Evolutionary conservation across 2,113 vertebrate species (phyloP).

Genomic region (Psilopogon haemacephalus): DNA sequence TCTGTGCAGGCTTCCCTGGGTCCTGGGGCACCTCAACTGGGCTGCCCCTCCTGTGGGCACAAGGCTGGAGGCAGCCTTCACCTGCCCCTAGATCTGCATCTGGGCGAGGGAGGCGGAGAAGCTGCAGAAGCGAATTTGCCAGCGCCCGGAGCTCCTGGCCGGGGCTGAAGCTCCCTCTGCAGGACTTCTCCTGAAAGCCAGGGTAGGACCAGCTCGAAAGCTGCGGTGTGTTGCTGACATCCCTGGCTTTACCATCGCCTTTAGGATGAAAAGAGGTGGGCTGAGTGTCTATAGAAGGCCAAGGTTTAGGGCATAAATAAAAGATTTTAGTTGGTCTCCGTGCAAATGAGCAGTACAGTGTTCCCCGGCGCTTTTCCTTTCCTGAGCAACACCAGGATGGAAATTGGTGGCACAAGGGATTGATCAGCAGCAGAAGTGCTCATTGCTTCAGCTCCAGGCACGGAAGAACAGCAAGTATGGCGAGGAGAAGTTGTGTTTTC

Average conservation of each 20-base stretch:
- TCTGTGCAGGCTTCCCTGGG: background rate
- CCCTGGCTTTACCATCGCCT: accelerated
- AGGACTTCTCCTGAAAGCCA: background rate
- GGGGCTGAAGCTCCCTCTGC: conserved; percentile 16
- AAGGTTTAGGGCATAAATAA: background rate
- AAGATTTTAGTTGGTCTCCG: background rate
- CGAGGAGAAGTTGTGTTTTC: background rate
- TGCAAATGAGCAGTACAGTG: background rate
- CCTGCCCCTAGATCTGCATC: background rate
- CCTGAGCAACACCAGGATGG: background rate
- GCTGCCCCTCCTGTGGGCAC: background rate
- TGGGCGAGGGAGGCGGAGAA: background rate
- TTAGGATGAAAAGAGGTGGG: background rate
- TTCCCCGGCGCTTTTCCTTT: background rate
- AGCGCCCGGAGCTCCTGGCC: background rate
- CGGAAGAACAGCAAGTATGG: background rate
- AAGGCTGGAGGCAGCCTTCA: background rate
- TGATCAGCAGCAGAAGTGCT: background rate
- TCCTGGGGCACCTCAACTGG: background rate
- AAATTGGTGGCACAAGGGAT: background rate
- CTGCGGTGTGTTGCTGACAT: background rate
- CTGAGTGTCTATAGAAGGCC: background rate
- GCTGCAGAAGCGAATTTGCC: background rate
- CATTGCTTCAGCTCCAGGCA: background rate
- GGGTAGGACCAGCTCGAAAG: background rate